Evolutionary conservation across 2,113 vertebrate species (phyloP), one percentile per base, ranked within the genome.

Genomic region (Xenus cinereus): DNA sequence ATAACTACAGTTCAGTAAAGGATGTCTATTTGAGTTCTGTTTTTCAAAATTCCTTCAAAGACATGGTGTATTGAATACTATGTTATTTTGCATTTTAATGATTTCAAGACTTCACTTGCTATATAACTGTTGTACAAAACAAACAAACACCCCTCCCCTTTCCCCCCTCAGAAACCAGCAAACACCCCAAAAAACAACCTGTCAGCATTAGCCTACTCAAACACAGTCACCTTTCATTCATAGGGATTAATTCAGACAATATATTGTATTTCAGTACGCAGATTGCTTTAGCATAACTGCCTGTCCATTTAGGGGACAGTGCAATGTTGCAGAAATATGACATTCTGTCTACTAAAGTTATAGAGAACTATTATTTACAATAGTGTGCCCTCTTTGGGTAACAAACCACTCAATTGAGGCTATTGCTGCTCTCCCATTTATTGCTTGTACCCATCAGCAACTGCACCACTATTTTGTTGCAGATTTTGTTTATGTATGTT

Each of bases 51-150:
- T 94, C 22, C 68, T 97, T 96, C 87, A 35, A 93, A 95, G 66
- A 37, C 48, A 51, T 4, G 7, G 86, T 83, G 22, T 79, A 86
- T 46, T 95, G 12, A 71, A 73, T 87, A 60, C 39, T 94, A 95
- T 3, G 2, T 59, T 79, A n/a, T 74, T 87, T 93, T 97, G 74
- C 76, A 96, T 97, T 96, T 96, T 95, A 94, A 87, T 82, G 75
- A 45, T 89, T 79, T 91, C n/a, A 91, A 86, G 90, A 62, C 54
- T 90, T 86, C 57, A 93, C 91, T 97, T 95, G 43, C 78, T 85
- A 23, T 50, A 66, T 33, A 59, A 50, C 12, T 63, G 68, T 18
- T 35, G 3, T 73, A 45, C 41, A 87, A 46, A 46, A 46, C 19
- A 21, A 20, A 10, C 46, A 46, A 5, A 21, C 17, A 45, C 43